A percentile compares a stretch with the other conserved stretches of the same genome.
phyloP scores from a whole-genome alignment of 1,140 invertebrate genomes.

The Drosophila paulistorum region DNA sequence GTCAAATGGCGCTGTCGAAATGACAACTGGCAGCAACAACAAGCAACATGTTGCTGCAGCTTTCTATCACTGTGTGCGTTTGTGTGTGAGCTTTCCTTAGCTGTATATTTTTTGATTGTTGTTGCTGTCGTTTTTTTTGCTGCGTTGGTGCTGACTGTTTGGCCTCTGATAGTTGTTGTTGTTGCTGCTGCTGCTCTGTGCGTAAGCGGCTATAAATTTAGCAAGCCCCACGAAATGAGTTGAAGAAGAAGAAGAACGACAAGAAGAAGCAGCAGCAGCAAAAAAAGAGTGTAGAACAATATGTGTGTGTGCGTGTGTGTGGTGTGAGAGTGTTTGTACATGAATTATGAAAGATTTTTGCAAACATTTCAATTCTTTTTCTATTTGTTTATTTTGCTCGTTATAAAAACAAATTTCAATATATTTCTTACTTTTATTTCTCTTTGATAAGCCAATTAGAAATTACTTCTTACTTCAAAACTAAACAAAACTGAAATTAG shows the following conservation, averaged over 20 bases:
- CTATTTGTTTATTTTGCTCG: not conserved
- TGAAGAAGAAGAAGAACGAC: not conserved
- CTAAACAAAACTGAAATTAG: too few species aligned
- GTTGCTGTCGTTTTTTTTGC: constrained; percentile 3
- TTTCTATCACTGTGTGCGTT: constrained; percentile 18
- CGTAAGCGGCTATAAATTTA: constrained; percentile 63
- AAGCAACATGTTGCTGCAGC: constrained; percentile 3
- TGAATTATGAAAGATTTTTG: constrained; percentile 6
- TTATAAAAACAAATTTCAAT: not conserved
- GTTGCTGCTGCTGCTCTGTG: constrained; percentile 33
- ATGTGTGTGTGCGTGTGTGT: constrained; percentile 3
- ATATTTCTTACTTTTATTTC: not conserved
- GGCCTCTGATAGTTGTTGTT: constrained; percentile 8
- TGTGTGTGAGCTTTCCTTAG: constrained; percentile 52
- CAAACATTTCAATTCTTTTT: not conserved
- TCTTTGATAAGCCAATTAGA: not conserved
- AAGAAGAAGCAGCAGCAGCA: constrained; percentile 8
- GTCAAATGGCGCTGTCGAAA: constrained; percentile 62
- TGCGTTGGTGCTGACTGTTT: constrained; percentile 15
- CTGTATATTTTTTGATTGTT: constrained; percentile 39
- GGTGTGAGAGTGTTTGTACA: not conserved
- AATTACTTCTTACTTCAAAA: too few species aligned
- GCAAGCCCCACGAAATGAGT: constrained; percentile 25
- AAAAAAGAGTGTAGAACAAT: constrained; percentile 22
- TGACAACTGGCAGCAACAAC: constrained; percentile 21